A percentile compares a stretch with the other conserved stretches of the same genome.
Conservation (phyloP, 2,888 invertebrate species). For the Venustoraphidia nigricollis region DNA sequence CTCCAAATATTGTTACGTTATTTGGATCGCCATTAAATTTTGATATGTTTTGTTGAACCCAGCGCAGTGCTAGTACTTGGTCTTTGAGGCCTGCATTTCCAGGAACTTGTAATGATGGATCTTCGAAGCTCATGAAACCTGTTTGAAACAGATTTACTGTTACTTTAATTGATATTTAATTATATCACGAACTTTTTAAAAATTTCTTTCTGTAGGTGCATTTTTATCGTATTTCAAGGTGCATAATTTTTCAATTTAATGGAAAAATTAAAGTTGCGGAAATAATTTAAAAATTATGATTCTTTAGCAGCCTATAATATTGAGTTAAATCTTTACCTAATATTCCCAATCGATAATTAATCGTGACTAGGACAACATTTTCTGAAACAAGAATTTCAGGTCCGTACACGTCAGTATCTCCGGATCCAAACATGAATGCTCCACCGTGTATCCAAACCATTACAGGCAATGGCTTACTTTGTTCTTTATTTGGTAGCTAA, state of each 20-base stretch:
- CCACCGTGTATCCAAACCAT: conserved; percentile 1
- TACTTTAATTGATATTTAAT: too few relatives aligned
- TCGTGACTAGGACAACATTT: conserved; percentile 1
- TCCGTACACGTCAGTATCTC: not conserved
- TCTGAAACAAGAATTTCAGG: not conserved
- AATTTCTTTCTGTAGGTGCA: too few relatives aligned
- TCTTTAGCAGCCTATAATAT: too few relatives aligned
- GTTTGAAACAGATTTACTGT: too few relatives aligned
- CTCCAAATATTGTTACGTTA: not conserved
- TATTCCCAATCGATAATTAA: conserved; percentile 1
- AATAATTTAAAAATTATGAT: too few relatives aligned
- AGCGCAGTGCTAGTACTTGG: not conserved
- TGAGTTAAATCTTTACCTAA: not conserved
- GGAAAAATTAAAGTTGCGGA: too few relatives aligned
- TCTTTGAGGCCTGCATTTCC: conserved; percentile 1
- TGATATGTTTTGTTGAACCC: not conserved
- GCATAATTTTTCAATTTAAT: too few relatives aligned
- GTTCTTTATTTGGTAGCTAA: not conserved
- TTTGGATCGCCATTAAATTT: not conserved
- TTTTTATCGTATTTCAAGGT: too few relatives aligned
- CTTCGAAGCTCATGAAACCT: conserved; percentile 1
- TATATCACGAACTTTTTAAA: too few relatives aligned
- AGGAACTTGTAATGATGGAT: not conserved
- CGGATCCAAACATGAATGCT: not conserved
- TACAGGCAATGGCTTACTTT: not conserved